These are phyloP conservation scores for Clamator glandarius DNA, from an alignment of 2,797 vertebrate species.

Conservation along the genomic window DNA sequence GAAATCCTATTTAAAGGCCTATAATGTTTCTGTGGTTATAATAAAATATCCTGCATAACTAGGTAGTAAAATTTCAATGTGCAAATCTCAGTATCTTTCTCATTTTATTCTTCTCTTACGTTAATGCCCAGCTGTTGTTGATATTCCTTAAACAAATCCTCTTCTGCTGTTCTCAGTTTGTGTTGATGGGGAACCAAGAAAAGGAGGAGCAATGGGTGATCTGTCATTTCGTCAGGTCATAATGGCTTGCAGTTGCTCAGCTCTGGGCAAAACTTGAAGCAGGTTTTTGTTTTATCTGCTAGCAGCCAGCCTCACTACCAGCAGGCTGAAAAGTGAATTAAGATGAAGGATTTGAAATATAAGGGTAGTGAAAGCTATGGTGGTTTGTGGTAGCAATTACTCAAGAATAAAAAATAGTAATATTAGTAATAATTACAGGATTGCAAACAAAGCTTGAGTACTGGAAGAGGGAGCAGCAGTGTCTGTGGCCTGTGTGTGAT, in stretches of 20 bases:
- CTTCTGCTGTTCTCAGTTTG: not conserved
- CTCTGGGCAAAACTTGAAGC: not conserved
- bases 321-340: not conserved
- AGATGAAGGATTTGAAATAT: not conserved
- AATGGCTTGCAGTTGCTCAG: not conserved
- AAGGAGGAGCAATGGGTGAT: not conserved
- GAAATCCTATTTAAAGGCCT: slow-evolving; percentile 20
- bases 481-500: not conserved
- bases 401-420: not conserved
- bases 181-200: not conserved
- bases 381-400: not conserved
- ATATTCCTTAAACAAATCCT: not conserved
- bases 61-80: not conserved
- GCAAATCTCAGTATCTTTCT: not conserved
- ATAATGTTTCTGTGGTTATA: not conserved
- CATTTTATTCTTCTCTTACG: not conserved
- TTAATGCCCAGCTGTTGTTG: not conserved
- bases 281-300: not conserved
- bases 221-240: not conserved
- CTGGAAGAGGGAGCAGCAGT: not conserved
- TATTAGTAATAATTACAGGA: not conserved
- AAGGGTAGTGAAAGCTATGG: not conserved
- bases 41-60: not conserved
- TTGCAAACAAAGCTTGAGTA: not conserved
- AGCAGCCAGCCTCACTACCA: not conserved